Evolutionary conservation across 2,888 invertebrate species (phyloP).

Genomic region (Pteria penguin): DNA sequence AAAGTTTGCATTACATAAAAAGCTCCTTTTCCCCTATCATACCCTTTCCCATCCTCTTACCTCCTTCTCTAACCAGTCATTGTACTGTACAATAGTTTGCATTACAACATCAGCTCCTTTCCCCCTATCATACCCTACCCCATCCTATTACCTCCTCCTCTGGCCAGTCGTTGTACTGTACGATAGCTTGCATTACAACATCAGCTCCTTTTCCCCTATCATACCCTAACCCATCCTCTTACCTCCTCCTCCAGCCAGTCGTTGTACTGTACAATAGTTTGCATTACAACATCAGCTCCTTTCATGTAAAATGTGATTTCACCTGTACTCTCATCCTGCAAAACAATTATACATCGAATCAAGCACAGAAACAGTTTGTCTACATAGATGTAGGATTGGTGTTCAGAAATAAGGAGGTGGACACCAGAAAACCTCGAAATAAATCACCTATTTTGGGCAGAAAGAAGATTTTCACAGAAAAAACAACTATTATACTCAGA

Average conservation of each 20-base stretch:
- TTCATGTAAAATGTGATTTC: conserved; percentile 97
- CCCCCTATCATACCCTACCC: too few species aligned
- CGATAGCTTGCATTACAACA: conserved; percentile 92
- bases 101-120: conserved; percentile 99
- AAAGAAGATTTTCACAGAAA: too few species aligned
- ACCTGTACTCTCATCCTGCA: conserved; percentile 86
- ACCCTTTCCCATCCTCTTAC: too few species aligned
- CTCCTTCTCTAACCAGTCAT: conserved; percentile 96
- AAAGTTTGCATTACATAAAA: conserved; percentile 95
- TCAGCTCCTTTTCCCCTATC: too few species aligned
- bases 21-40: too few species aligned
- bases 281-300: conserved; percentile 97
- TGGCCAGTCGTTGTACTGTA: conserved; percentile 97
- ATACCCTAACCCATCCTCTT: too few species aligned
- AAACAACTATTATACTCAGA: too few species aligned
- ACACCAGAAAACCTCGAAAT: too few species aligned
- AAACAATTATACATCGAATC: not conserved
- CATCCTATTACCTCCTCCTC: conserved; percentile 89
- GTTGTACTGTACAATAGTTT: conserved; percentile 93
- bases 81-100: conserved; percentile 92
- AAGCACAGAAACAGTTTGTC: too few species aligned
- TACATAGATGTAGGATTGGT: too few species aligned
- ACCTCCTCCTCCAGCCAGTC: conserved; percentile 95
- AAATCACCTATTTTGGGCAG: too few species aligned
- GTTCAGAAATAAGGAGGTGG: too few species aligned